Evolutionary conservation across 2,113 vertebrate species (phyloP).

Genomic region (Gavia stellata): DNA sequence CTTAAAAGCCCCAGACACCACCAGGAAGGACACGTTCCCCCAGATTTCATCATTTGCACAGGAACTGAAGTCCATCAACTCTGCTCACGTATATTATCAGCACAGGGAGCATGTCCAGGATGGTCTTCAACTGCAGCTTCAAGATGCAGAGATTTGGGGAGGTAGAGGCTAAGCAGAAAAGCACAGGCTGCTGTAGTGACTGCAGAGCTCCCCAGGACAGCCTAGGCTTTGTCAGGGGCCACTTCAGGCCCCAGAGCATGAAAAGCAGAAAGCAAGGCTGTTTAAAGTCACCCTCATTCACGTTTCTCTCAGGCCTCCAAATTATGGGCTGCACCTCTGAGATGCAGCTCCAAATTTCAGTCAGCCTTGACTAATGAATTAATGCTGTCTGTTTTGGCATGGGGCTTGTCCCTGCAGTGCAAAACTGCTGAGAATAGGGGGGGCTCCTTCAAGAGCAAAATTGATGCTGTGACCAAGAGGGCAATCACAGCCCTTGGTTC

Average conservation of each 20-base stretch:
- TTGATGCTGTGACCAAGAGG: neutral
- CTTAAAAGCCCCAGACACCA: neutral
- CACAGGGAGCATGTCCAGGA: neutral
- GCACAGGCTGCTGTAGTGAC: neutral
- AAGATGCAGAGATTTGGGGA: neutral
- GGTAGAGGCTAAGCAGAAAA: neutral
- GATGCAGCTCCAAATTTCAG: fast-evolving
- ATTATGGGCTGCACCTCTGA: neutral
- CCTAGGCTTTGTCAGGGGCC: neutral
- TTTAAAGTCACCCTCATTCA: neutral
- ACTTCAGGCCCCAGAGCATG: neutral
- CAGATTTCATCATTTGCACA: neutral
- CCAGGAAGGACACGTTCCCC: neutral
- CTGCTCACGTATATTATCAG: neutral
- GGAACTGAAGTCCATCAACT: neutral
- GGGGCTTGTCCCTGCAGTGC: neutral
- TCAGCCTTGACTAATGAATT: neutral
- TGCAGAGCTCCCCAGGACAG: neutral
- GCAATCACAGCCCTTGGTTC: neutral
- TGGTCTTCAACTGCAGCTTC: neutral
- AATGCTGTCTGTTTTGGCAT: neutral
- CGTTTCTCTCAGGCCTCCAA: neutral
- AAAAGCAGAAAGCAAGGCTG: neutral
- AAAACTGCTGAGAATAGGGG: neutral
- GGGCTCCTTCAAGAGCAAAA: neutral